Base-by-base conservation (phyloP, 2,888 invertebrate genomes). In the Gnatocerus cornutus region DNA sequence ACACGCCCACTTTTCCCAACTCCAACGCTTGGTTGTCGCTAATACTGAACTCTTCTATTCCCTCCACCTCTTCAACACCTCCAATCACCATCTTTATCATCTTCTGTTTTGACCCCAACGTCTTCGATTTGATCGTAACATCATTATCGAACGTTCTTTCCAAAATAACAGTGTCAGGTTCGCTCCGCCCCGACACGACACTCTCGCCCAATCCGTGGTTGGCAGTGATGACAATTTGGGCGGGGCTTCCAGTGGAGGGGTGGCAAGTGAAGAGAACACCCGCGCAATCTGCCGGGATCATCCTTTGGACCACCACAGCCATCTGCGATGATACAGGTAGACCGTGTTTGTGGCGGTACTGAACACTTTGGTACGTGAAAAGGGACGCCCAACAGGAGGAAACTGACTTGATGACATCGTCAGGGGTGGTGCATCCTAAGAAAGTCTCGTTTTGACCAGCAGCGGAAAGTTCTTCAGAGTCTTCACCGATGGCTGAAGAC, bases 151-250 rank as follows among this genome's bases (percentile, higher is more conserved):
- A 84, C 1, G 84, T 85, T 52, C 90, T 87, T 6, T 84, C 82
- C 2, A 94, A 80, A 9, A 87, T 85, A 65, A 93, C 87, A 0
- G 91, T 91, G 79, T 95, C 95, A 0, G 95, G 95, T 76, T 94
- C 94, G 0, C 91, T 88, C 46, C 87, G 84, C 0, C 92, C 94
- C 0, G 94, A 93, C 0, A 95, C 95, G 3, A 96, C 93, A 69
- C 90, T 91, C 93, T 95, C 95, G 66, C 95, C 95, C 0, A 95
- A 86, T 0, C 95, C 96, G 82, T 90, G 93, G 84, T 94, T 93
- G 2, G 94, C 92, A 7, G 94, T 93, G 74, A 96, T 87, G 8
- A 91, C 86, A 71, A 95, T 87, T 41, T 87, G 80, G 2, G 88
- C 85, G 0, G 93, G 91, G 83, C 93, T 90, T 0, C 91, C 92